Base-by-base conservation (phyloP, 2,888 invertebrate species). In the Synanthedon myopaeformis region DNA sequence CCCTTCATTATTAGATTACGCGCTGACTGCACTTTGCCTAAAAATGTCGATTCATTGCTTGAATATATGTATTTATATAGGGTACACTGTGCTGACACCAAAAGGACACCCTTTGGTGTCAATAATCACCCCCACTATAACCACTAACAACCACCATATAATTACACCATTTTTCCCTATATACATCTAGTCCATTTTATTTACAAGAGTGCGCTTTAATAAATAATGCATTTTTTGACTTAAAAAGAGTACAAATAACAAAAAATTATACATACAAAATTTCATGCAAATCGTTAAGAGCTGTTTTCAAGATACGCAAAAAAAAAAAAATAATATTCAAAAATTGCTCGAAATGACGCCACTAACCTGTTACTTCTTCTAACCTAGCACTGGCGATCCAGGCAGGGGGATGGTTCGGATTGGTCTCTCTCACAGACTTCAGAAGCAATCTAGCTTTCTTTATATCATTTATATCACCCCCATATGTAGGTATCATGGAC, bases 331-430 rank as follows among this genome's bases (percentile, higher is more conserved):
- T 28, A 8, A 28, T 28, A 28, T 28, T 5, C 1, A 28, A 28
- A 8, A 28, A 28, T 28, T 28, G 28, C 8, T 8, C 6, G 17
- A 41, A 13, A 52, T 14, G 56, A 19, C 17, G 91, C 41, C 90
- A 89, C 79, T 93, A 92, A 63, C 98, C 98, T 23, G 97, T 98
- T 6, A 98, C 98, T 89, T 99, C 99, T 78, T 99, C 99, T 54
- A 99, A 88, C 59, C 98, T 91, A 0, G 99, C 99, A 59, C 98
- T 98, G 11, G 99, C 99, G 64, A 99, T 97, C 99, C 99, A 99
- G 6, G 98, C 99, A 0, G 99, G 99, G 0, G 99, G 98, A 89
- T 99, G 99, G 76, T 98, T 98, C 0, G 99, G 99, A 87, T 99
- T 99, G 0, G 99, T 99, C 72, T 95, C 95, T 52, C 99, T 89